Percentiles rank a stretch among this genome's conserved stretches.
Conservation (phyloP, 2,888 invertebrate genomes). For the Drosophila picticornis region DNA sequence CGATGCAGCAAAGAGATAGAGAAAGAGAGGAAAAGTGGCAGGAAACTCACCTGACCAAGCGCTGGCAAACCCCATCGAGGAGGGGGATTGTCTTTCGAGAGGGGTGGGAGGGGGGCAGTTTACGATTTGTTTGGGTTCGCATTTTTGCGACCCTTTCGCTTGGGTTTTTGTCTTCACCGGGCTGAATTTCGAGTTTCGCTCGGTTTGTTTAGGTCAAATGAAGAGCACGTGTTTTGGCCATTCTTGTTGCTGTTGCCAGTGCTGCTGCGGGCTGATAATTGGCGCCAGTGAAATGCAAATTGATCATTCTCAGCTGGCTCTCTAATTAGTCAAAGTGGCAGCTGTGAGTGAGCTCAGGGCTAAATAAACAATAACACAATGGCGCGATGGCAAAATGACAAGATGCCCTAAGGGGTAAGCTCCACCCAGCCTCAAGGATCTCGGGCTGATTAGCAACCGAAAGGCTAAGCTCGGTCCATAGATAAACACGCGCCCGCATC, state of each 20-base stretch:
- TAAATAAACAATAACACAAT: conserved; percentile 68
- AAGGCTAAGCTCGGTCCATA: conserved; percentile 43
- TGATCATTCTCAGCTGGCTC: conserved; percentile 76
- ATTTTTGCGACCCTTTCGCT: conserved; percentile 47
- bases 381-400: conserved; percentile 5
- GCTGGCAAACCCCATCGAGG: conserved; percentile 5
- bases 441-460: conserved; percentile 53
- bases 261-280: conserved; percentile 62
- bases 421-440: conserved; percentile 22
- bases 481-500: conserved; percentile 65
- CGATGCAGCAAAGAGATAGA: not conserved
- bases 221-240: conserved; percentile 52
- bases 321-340: conserved; percentile 80
- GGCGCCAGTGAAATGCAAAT: conserved; percentile 76
- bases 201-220: conserved; percentile 61
- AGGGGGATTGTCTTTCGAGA: not conserved
- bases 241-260: conserved; percentile 24
- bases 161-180: conserved; percentile 32
- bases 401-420: not conserved
- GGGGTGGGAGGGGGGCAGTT: conserved; percentile 25
- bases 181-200: conserved; percentile 18
- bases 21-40: not conserved
- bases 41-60: conserved; percentile 40
- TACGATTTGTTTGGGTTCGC: conserved; percentile 78
- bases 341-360: conserved; percentile 56